phyloP scores from a whole-genome alignment of 2,113 vertebrate genomes.

The Patagioenas fasciata region DNA sequence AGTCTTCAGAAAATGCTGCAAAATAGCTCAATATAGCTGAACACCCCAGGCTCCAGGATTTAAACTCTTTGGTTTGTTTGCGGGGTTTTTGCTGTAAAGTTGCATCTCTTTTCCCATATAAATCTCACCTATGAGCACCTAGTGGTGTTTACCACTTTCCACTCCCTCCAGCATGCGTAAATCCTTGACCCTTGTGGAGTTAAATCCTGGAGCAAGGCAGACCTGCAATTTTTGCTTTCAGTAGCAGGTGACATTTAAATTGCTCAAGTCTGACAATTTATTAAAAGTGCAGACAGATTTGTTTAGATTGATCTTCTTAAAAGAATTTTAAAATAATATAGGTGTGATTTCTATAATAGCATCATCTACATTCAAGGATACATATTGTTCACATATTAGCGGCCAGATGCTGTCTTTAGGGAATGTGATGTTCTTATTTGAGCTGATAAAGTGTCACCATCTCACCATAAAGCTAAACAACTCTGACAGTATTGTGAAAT shows the following conservation, averaged over 20 bases:
- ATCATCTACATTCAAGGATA: neutral
- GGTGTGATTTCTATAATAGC: neutral
- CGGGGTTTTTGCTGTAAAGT: conserved; percentile 50
- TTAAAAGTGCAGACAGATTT: conserved; percentile 49
- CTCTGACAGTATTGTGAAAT: conserved; percentile 44
- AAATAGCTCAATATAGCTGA: neutral
- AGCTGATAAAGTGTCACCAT: conserved; percentile 58
- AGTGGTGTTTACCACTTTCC: conserved; percentile 11
- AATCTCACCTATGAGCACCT: neutral
- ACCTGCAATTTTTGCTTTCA: conserved; percentile 14
- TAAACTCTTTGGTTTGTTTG: conserved; percentile 56
- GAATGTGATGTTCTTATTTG: conserved; percentile 63
- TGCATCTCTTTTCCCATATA: conserved; percentile 38
- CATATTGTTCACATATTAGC: conserved; percentile 18
- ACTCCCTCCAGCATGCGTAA: conserved; percentile 46
- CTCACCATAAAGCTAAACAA: conserved; percentile 49
- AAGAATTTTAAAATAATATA: neutral
- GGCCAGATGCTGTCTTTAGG: conserved; percentile 81
- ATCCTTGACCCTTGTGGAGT: conserved; percentile 46
- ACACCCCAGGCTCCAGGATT: conserved; percentile 53
- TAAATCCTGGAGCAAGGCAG: conserved; percentile 67
- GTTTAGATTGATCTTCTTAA: conserved; percentile 33
- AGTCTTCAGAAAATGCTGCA: neutral
- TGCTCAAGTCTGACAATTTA: neutral
- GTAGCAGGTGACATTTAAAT: conserved; percentile 54